Evolutionary conservation across 2,797 vertebrate species (phyloP).

Genomic region (Clamator glandarius): DNA sequence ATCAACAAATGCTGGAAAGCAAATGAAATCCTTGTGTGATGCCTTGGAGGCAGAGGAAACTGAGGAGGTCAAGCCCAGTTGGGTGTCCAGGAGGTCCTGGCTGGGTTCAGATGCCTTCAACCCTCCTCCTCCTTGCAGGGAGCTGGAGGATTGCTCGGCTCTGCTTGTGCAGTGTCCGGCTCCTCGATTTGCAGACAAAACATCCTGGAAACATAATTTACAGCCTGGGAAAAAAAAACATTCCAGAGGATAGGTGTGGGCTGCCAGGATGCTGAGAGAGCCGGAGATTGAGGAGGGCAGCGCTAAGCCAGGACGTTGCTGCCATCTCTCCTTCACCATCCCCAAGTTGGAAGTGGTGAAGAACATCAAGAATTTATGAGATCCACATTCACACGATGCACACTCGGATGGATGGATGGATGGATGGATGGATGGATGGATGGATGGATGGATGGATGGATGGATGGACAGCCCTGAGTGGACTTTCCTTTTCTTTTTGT

Average conservation of each 20-base stretch:
- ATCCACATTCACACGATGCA: background rate
- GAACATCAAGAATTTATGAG: background rate
- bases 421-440: background rate
- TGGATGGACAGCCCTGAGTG: background rate
- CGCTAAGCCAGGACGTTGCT: background rate
- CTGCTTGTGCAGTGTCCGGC: background rate
- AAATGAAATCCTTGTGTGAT: background rate
- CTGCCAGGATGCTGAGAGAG: too few species aligned
- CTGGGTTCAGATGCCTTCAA: background rate
- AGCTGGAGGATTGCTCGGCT: background rate
- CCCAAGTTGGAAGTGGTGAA: fast-evolving
- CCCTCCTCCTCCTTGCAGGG: background rate
- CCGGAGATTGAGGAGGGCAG: too few species aligned
- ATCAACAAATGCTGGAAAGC: background rate
- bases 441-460: background rate
- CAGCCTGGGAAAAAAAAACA: too few species aligned
- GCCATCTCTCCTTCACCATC: background rate
- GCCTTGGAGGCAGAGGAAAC: background rate
- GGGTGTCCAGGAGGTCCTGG: background rate
- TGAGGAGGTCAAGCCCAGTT: background rate
- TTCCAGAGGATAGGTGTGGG: background rate
- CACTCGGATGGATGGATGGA: background rate
- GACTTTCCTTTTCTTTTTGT: background rate
- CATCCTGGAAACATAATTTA: fast-evolving
- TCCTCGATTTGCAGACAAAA: background rate